Base-by-base conservation (phyloP, 2,888 invertebrate species). In the Fragum fragum region DNA sequence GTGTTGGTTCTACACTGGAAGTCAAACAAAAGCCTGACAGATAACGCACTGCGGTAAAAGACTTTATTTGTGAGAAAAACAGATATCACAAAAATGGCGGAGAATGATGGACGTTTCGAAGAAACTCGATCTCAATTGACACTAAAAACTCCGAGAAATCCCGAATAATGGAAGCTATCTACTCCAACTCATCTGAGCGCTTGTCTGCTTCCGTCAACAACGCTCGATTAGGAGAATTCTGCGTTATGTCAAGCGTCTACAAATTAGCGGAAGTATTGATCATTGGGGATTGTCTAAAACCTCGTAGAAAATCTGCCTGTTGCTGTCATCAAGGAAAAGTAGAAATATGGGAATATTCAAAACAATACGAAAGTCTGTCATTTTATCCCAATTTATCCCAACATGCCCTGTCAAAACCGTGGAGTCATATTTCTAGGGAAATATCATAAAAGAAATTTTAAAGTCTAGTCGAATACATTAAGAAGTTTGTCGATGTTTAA, bases 201-300 rank as follows among this genome's bases (percentile, higher is more conserved):
- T 66, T 66, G 66, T 66, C 66, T 42, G 39, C 42, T 42, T 42
- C 42, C 66, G 21, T 66, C 66, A 66, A 66, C 66, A 66, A 66
- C 42, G 66, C 42, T 42, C 66, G 66, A 66, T 42, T 66, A 66
- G n/a, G 21, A 36, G 66, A 66, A 36, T 23, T 39, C 66, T 42
- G 66, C 66, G 39, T 66, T 42, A 42, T 66, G 66, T 66, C 66
- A 66, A 66, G 66, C 66, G 66, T 66, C 66, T 66, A 26, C 66
- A 66, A 42, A 66, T 66, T 66, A 66, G 66, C 66, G 66, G 66
- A 66, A 66, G 42, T 66, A 66, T 66, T 42, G 66, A 66, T 66
- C 36, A 18, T 7, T 21, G 36, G 66, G 66, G 66, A 66, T 66
- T 42, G 66, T 66, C 66, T 66, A 66, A 66, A 42, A 66, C 42